These are phyloP conservation scores for Glaucidium brasilianum DNA, from an alignment of 2,113 vertebrate genomes.

Conservation along the genomic window DNA sequence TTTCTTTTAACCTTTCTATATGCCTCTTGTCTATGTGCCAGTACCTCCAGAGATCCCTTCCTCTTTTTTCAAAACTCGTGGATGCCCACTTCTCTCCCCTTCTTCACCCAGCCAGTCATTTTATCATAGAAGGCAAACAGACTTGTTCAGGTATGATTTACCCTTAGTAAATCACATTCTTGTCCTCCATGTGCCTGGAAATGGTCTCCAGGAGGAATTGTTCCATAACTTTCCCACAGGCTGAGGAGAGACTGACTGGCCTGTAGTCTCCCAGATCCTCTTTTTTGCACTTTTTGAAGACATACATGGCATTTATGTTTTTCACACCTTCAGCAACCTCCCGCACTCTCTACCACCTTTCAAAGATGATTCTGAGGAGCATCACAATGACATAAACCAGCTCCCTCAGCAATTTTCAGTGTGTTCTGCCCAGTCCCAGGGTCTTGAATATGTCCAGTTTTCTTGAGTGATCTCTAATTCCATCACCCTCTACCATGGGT, in stretches of 20 bases:
- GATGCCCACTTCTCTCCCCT: not conserved
- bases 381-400: not conserved
- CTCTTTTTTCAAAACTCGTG: not conserved
- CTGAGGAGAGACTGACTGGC: not conserved
- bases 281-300: not conserved
- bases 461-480: not conserved
- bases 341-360: not conserved
- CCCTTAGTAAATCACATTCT: not conserved
- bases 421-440: not conserved
- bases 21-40: not conserved
- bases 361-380: not conserved
- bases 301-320: not conserved
- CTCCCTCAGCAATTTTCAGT: not conserved
- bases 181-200: not conserved
- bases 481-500: not conserved
- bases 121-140: not conserved
- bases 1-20: not conserved
- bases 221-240: not conserved
- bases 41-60: not conserved
- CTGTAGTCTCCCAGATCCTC: not conserved
- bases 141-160: not conserved
- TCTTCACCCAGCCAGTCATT: not conserved
- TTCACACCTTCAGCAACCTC: not conserved
- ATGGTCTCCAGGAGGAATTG: not conserved
- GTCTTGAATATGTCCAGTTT: not conserved